These are phyloP conservation scores for Platysteira castanea DNA, from an alignment of 2,113 vertebrate species.

Conservation along the genomic window DNA sequence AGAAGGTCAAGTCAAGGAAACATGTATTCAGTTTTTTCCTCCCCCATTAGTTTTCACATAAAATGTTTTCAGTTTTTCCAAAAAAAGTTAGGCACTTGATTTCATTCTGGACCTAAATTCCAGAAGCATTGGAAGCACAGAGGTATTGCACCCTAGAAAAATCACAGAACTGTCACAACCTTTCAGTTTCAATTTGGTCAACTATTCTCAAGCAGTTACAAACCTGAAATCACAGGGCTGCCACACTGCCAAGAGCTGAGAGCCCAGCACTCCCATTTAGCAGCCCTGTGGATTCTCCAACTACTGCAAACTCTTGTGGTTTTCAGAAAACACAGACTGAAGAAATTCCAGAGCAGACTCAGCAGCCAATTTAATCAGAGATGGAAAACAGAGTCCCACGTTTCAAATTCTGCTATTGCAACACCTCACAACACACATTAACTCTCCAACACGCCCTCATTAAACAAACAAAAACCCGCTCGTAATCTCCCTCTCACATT, in stretches of 20 bases:
- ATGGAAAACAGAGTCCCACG: not conserved
- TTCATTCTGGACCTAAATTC: not conserved
- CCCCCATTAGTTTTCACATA: not conserved
- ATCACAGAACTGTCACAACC: not conserved
- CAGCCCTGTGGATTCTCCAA: not conserved
- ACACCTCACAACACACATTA: accelerated
- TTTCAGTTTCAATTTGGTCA: not conserved
- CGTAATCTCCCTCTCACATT: not conserved
- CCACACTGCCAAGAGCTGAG: not conserved
- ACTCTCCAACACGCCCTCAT: not conserved
- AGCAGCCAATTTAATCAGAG: not conserved
- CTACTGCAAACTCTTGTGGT: not conserved
- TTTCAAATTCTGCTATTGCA: not conserved
- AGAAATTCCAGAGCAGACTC: not conserved
- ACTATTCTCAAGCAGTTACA: not conserved
- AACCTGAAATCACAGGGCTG: accelerated
- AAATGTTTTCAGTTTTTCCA: not conserved
- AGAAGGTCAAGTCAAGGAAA: not conserved
- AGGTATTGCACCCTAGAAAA: not conserved
- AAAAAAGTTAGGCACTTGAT: not conserved
- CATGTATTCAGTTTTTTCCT: not conserved
- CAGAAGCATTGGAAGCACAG: not conserved
- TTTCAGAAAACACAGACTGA: not conserved
- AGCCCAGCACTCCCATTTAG: not conserved
- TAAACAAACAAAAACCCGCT: not conserved